Conservation (phyloP, 2,113 vertebrate species). For the Danionella cerebrum region DNA sequence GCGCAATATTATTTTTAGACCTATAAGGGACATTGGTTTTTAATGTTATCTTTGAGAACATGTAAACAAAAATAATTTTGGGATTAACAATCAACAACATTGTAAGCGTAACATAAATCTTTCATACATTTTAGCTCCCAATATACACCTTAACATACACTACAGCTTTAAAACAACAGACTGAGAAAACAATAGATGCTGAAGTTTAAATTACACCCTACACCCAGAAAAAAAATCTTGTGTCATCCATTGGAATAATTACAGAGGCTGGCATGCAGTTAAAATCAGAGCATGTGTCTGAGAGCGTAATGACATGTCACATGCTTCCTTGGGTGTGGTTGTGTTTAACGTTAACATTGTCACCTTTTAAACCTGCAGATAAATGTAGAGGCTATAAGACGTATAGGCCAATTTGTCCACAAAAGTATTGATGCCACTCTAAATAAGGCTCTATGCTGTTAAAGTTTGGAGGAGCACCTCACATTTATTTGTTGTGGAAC, state of each 20-base stretch:
- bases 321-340: not conserved
- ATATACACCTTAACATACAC: not conserved
- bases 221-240: not conserved
- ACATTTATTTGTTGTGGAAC: too few relatives aligned
- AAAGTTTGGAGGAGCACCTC: too few relatives aligned
- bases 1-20: too few relatives aligned
- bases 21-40: too few relatives aligned
- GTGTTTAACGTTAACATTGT: not conserved
- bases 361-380: not conserved
- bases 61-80: too few relatives aligned
- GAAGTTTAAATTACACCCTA: constrained; percentile 9
- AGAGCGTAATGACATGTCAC: not conserved
- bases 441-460: too few relatives aligned
- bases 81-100: too few relatives aligned
- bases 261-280: not conserved
- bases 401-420: not conserved
- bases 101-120: too few relatives aligned
- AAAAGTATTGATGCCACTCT: too few relatives aligned
- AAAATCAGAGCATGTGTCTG: not conserved
- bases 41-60: too few relatives aligned
- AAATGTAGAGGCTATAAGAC: not conserved
- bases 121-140: not conserved
- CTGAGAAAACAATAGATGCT: not conserved
- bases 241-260: constrained; percentile 4
- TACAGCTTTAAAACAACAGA: not conserved